Evolutionary conservation across 1,140 invertebrate species (phyloP).

Genomic region (Saccostrea cuccullata): DNA sequence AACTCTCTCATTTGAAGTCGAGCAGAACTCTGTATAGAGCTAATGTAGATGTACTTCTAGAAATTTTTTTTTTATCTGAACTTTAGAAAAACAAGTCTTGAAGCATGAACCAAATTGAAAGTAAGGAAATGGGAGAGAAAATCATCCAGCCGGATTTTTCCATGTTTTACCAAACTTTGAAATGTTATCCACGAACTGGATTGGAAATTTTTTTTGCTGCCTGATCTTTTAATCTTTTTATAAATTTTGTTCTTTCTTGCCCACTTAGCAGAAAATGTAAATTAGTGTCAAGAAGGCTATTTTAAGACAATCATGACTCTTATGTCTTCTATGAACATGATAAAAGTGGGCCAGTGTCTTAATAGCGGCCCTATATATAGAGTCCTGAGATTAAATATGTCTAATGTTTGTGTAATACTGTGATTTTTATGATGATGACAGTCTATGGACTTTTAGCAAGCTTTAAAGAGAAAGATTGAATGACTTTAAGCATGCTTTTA

Average conservation of each 20-base stretch:
- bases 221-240: neutral
- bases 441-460: neutral
- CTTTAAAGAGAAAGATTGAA: neutral
- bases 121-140: neutral
- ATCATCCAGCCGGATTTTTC: too few relatives aligned
- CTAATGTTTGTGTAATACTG: slow-evolving; percentile 9
- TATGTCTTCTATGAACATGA: neutral
- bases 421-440: neutral
- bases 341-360: slow-evolving; percentile 10
- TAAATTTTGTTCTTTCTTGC: neutral
- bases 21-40: neutral
- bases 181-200: too few relatives aligned
- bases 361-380: slow-evolving; percentile 8
- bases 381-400: neutral
- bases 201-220: neutral
- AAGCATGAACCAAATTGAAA: neutral
- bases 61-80: neutral
- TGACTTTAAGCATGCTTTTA: neutral
- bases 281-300: neutral
- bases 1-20: slow-evolving; percentile 7
- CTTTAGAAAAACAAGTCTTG: neutral
- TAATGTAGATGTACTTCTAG: neutral
- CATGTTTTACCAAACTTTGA: too few relatives aligned
- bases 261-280: neutral
- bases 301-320: neutral